phyloP scores from a whole-genome alignment of 1,140 invertebrate species.

The Acromyrmex echinatior region DNA sequence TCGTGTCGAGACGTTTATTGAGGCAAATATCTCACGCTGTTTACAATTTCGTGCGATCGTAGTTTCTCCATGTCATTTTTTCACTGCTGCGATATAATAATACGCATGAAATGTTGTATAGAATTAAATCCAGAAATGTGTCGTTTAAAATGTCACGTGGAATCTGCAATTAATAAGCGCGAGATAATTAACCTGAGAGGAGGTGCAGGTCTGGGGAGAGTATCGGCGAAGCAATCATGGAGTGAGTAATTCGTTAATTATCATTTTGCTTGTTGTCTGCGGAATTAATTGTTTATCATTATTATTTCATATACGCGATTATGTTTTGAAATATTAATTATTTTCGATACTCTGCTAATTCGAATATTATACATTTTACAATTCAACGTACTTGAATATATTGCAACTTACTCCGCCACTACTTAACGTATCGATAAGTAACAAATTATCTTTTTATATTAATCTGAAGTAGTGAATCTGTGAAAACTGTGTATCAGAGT shows the following conservation, averaged over 20 bases:
- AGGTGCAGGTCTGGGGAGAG: not conserved
- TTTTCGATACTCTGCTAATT: slow-evolving; percentile 2
- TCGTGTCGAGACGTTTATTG: not conserved
- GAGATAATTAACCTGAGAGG: not conserved
- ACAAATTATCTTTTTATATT: slow-evolving; percentile 1
- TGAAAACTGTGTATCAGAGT: not conserved
- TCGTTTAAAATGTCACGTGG: not conserved
- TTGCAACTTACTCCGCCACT: not conserved
- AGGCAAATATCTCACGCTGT: not conserved
- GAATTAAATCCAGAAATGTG: not conserved
- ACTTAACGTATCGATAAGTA: not conserved
- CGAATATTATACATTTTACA: not conserved
- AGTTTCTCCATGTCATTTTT: not conserved
- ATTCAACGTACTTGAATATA: not conserved
- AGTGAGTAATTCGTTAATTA: slow-evolving; percentile 17
- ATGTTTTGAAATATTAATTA: slow-evolving; percentile 13
- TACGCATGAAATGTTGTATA: not conserved
- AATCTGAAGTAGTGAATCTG: not conserved
- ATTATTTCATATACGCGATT: not conserved
- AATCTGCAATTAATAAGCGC: not conserved
- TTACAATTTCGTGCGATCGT: not conserved
- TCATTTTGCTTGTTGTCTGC: slow-evolving; percentile 3
- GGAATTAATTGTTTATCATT: slow-evolving; percentile 18
- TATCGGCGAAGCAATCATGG: not conserved
- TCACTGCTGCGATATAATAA: not conserved